Evolutionary conservation across 2,888 invertebrate species (phyloP).

Genomic region (Autographa gamma): DNA sequence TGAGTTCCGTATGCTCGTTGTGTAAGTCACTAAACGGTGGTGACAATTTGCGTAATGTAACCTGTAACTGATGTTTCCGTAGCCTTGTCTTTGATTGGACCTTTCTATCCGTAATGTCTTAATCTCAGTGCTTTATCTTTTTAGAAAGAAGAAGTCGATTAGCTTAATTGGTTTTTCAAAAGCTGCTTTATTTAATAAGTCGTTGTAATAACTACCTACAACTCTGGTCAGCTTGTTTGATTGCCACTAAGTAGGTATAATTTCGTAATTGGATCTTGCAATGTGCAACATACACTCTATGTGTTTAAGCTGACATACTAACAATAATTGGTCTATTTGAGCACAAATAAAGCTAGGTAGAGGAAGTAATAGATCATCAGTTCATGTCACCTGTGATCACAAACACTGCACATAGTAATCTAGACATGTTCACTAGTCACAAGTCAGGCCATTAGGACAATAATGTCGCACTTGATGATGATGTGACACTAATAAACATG

Average conservation of each 20-base stretch:
- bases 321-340: too few species aligned
- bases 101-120: not conserved
- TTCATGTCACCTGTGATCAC: too few species aligned
- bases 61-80: not conserved
- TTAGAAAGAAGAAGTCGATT: not conserved
- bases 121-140: not conserved
- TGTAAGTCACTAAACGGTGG: slow-evolving; percentile 7
- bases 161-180: too few species aligned
- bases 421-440: not conserved
- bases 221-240: not conserved
- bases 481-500: not conserved
- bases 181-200: not conserved
- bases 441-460: not conserved
- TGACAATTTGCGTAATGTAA: not conserved
- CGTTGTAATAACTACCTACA: slow-evolving; percentile 15
- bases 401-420: not conserved
- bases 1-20: slow-evolving; percentile 18
- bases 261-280: not conserved
- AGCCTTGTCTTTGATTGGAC: not conserved
- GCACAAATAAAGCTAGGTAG: too few species aligned
- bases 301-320: too few species aligned
- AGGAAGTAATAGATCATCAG: too few species aligned
- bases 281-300: not conserved
- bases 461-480: not conserved
- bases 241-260: not conserved